These are phyloP conservation scores for Poecile montanus DNA, from an alignment of 2,797 vertebrate species.

Conservation along the genomic window DNA sequence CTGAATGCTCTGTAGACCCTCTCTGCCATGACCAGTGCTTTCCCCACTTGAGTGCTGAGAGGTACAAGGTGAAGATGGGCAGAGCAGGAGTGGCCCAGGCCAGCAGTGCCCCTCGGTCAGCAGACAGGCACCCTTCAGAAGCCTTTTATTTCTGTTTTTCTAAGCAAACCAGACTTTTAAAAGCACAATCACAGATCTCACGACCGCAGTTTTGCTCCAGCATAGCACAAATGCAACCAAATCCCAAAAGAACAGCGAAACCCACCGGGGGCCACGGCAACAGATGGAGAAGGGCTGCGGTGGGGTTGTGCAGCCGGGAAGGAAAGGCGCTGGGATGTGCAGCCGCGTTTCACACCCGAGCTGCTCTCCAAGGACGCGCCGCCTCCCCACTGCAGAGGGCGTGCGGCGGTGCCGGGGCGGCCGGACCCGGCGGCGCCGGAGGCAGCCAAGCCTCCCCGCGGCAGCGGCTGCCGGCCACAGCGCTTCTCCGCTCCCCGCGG, in stretches of 20 bases:
- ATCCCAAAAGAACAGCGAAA: not conserved
- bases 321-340: not conserved
- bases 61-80: accelerated
- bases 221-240: not conserved
- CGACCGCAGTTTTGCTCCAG: not conserved
- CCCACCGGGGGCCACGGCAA: not conserved
- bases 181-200: not conserved
- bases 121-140: not conserved
- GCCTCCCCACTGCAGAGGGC: slow-evolving; percentile 6
- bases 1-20: accelerated
- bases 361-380: slow-evolving; percentile 12
- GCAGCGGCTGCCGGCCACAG: no score
- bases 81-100: not conserved
- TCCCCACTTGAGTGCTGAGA: not conserved
- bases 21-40: accelerated
- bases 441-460: not conserved
- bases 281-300: not conserved
- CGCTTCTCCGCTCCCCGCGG: not conserved
- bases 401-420: not conserved
- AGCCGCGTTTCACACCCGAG: slow-evolving; percentile 15
- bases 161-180: not conserved
- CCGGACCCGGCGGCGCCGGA: not conserved
- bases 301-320: not conserved
- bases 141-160: not conserved
- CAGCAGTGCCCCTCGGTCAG: accelerated